Percentiles rank a stretch among this genome's conserved stretches.
phyloP scores from a whole-genome alignment of 64 coral and sea anemone genomes.

The Porites lutea region DNA sequence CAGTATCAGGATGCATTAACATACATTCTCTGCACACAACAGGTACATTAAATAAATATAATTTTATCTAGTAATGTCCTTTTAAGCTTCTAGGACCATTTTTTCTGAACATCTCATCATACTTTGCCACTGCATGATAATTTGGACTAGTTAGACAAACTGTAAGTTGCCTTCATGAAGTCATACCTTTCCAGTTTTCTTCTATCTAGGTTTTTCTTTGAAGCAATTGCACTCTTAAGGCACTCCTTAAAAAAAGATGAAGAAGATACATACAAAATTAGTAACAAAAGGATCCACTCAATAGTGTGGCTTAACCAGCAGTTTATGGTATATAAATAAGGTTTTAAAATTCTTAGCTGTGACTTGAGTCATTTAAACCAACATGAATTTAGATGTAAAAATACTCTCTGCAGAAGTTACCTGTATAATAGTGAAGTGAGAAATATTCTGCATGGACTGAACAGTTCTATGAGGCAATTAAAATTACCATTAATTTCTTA shows the following conservation, averaged over 20 bases:
- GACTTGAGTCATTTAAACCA: background rate
- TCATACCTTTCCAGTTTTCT: conserved; percentile 74
- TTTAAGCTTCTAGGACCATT: too few relatives aligned
- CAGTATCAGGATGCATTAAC: too few relatives aligned
- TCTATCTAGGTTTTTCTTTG: conserved; percentile 75
- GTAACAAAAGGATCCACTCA: too few relatives aligned
- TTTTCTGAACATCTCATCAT: too few relatives aligned
- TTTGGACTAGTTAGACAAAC: too few relatives aligned
- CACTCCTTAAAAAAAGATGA: conserved; percentile 71
- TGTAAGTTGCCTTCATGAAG: too few relatives aligned
- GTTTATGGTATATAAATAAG: background rate
- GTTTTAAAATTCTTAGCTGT: too few relatives aligned
- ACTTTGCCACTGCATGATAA: too few relatives aligned
- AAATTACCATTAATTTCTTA: background rate
- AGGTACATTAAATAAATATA: too few relatives aligned
- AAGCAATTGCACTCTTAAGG: conserved; percentile 93
- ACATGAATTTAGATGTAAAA: background rate
- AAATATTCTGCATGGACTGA: conserved; percentile 81
- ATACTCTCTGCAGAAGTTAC: conserved; percentile 14
- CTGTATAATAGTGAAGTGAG: conserved; percentile 96
- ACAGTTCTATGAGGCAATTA: conserved; percentile 72
- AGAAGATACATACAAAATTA: background rate
- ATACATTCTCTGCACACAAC: too few relatives aligned
- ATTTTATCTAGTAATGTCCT: too few relatives aligned
- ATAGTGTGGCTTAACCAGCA: background rate